Conservation (phyloP, 2,113 vertebrate species). For the Prionailurus viverrinus region DNA sequence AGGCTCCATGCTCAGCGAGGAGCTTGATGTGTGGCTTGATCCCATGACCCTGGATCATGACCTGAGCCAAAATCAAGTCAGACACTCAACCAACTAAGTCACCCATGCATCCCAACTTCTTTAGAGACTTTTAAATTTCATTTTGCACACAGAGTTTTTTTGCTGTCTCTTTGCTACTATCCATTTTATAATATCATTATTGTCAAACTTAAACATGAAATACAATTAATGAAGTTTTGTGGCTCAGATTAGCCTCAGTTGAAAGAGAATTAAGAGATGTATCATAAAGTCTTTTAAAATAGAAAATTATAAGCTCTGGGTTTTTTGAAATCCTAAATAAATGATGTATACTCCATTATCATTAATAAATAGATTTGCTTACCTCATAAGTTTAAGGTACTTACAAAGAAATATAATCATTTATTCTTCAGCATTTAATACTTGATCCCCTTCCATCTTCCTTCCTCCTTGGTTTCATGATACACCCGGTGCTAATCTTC, state of each 20-base stretch:
- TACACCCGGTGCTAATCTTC: neutral
- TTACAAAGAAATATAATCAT: neutral
- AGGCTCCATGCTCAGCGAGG: too few relatives aligned
- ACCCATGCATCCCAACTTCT: neutral
- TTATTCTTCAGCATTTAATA: neutral
- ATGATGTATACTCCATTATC: neutral
- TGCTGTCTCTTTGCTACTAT: neutral
- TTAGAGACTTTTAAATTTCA: neutral
- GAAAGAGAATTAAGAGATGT: conserved; percentile 17
- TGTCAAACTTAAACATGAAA: neutral
- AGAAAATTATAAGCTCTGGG: neutral
- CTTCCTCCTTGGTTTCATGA: neutral
- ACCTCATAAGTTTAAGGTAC: neutral
- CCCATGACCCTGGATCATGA: too few relatives aligned
- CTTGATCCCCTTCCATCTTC: neutral
- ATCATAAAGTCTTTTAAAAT: neutral
- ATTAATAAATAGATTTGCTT: neutral
- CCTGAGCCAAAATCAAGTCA: too few relatives aligned
- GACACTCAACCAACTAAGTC: too few relatives aligned
- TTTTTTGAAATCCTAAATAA: neutral
- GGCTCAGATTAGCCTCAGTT: neutral
- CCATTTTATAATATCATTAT: neutral
- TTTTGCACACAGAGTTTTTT: neutral
- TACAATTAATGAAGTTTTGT: neutral
- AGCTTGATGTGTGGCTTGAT: too few relatives aligned